A percentile compares a stretch with the other conserved stretches of the same genome.
Conservation (phyloP, 2,888 invertebrate species). For the Meiosimyza decipiens region DNA sequence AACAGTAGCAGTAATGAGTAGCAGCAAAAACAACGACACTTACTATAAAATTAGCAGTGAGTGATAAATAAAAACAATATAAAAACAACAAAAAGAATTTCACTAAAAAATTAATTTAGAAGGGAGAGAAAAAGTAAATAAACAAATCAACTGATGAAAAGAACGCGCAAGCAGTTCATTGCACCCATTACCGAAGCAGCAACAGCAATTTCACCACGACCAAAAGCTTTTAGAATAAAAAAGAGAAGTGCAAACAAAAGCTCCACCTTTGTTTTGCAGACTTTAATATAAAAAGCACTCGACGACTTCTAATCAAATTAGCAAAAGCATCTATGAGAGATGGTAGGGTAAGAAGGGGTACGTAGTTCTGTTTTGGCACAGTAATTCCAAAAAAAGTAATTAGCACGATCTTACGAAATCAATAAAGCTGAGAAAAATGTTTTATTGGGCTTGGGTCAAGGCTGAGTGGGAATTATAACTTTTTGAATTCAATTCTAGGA, state of each 20-base stretch:
- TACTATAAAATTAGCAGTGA: not conserved
- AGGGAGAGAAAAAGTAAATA: not conserved
- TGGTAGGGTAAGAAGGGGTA: too few species aligned
- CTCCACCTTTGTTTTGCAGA: not conserved
- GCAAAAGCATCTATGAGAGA: too few species aligned
- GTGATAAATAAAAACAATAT: not conserved
- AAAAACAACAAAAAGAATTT: not conserved
- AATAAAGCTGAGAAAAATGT: too few species aligned
- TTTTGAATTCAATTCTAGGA: too few species aligned
- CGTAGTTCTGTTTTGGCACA: too few species aligned
- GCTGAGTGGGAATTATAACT: too few species aligned
- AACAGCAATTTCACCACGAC: constrained; percentile 1
- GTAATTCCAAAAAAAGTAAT: too few species aligned
- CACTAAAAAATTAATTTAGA: not conserved
- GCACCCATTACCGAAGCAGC: not conserved
- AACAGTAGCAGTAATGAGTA: not conserved
- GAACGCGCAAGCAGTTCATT: not conserved
- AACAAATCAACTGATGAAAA: too few species aligned
- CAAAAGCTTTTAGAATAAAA: not conserved
- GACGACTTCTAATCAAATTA: too few species aligned
- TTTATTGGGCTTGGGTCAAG: too few species aligned
- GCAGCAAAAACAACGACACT: constrained; percentile 4
- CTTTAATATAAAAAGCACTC: too few species aligned
- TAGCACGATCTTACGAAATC: too few species aligned
- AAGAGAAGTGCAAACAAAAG: not conserved